Evolutionary conservation across 2,888 invertebrate species (phyloP).

Genomic region (Agonopterix heracliana): DNA sequence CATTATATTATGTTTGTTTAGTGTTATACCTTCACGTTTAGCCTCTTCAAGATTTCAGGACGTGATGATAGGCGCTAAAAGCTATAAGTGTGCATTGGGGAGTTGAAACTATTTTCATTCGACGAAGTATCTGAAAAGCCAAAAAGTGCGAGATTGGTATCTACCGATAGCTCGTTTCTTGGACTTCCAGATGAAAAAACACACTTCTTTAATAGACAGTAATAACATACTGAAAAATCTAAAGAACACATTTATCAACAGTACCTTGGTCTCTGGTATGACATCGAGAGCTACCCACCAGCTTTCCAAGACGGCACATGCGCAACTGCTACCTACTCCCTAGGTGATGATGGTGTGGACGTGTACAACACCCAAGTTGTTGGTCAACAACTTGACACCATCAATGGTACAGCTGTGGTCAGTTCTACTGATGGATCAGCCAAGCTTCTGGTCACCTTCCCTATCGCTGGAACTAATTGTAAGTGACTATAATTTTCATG

Average conservation of each 20-base stretch:
- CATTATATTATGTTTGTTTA: no score
- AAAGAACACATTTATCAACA: background rate
- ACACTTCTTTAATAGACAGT: no score
- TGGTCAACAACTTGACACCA: conserved; percentile 42
- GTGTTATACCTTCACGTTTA: no score
- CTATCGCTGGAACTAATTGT: conserved; percentile 62
- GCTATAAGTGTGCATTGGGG: no score
- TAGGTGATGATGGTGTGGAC: conserved; percentile 6
- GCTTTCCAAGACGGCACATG: conserved; percentile 34
- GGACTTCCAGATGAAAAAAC: no score
- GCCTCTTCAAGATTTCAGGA: no score
- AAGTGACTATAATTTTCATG: conserved; percentile 36
- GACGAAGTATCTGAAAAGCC: no score
- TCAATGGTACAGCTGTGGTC: conserved; percentile 64
- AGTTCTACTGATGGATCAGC: conserved; percentile 36
- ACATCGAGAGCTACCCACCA: conserved; percentile 27
- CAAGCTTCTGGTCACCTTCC: conserved; percentile 46
- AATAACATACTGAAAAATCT: no score
- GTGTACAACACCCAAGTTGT: conserved; percentile 26
- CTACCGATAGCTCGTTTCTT: no score
- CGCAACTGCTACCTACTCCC: conserved; percentile 41
- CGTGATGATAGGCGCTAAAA: no score
- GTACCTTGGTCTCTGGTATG: conserved; percentile 12
- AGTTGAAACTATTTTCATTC: no score
- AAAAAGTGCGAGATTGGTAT: no score